Base-by-base conservation (phyloP, 2,888 invertebrate species). In the Drosophila atripex region DNA sequence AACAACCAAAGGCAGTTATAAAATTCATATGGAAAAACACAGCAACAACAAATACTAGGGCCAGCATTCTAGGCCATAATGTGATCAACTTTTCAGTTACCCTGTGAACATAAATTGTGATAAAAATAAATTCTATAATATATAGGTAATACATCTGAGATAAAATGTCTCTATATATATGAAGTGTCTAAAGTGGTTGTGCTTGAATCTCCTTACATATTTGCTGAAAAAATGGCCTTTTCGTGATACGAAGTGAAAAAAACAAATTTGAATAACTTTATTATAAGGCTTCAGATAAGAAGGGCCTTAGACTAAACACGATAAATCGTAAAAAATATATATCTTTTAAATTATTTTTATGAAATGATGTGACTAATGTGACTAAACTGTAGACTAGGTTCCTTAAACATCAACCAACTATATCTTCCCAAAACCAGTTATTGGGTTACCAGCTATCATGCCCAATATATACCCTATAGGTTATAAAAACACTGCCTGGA, bases 21-120 rank as follows among this genome's bases (percentile, higher is more conserved):
- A 51, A 65, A 56, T 39, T 70, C 56, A 38, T 71, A 49, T 38
- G 59, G 59, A 73, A 56, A 76, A 65, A 55, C 16, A 57, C n/a
- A 28, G 8, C 28, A 50, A 51, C 47, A 56, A 51, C 38, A 23
- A 28, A 18, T 43, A 30, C 9, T 12, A 41, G 12, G 16, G 49
- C 47, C 12, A 14, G 12, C 38, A n/a, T 14, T 41, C 35, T 30
- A 9, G 18, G 16, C 35, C 18, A 16, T 9, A 59, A 43, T 63
- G 70, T 66, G 66, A 56, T 69, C 25, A 51, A 51, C 70, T 4
- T 0, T 21, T 32, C 21, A 2, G 30, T 18, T 57, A 66, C 66
- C 58, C 66, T 57, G 57, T 66, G 45, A 56, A 43, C 21, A 3
- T 12, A 14, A 50, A 18, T 5, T 32, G 25, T 47, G n/a, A 43